phyloP scores from a whole-genome alignment of 2,797 vertebrate species.

The Anguilla megastoma region DNA sequence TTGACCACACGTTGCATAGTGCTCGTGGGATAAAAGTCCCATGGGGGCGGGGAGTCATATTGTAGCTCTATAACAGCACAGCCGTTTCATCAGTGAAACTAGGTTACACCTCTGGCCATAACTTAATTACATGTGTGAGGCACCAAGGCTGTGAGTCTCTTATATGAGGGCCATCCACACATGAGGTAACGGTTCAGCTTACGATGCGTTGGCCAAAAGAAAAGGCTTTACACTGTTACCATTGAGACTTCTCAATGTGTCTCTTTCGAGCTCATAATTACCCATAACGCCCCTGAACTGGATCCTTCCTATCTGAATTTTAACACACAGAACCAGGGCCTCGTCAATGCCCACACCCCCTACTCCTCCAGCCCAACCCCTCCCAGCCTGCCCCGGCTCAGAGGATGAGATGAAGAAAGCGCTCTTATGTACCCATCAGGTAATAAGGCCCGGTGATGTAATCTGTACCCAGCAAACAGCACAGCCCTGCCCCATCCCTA shows the following conservation, averaged over 20 bases:
- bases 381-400: not conserved
- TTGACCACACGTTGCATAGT: not conserved
- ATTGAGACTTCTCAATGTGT: not conserved
- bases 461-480: slow-evolving; percentile 15
- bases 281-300: not conserved
- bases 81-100: not conserved
- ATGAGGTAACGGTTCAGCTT: not conserved
- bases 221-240: not conserved
- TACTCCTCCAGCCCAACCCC: not conserved
- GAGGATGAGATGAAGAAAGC: slow-evolving; percentile 16
- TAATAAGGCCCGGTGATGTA: not conserved
- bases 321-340: not conserved
- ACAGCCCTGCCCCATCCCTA: not conserved
- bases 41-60: not conserved
- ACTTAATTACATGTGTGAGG: not conserved
- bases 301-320: too few relatives aligned
- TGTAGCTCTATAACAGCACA: not conserved
- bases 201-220: not conserved
- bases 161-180: not conserved
- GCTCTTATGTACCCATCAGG: not conserved
- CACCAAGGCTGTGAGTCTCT: not conserved
- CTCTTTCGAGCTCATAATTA: not conserved
- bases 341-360: not conserved
- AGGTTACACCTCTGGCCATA: not conserved
- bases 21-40: not conserved